Evolutionary conservation across 2,113 vertebrate genomes (phyloP), one percentile per base, ranked within the genome.

Genomic region (Synodontis membranacea): DNA sequence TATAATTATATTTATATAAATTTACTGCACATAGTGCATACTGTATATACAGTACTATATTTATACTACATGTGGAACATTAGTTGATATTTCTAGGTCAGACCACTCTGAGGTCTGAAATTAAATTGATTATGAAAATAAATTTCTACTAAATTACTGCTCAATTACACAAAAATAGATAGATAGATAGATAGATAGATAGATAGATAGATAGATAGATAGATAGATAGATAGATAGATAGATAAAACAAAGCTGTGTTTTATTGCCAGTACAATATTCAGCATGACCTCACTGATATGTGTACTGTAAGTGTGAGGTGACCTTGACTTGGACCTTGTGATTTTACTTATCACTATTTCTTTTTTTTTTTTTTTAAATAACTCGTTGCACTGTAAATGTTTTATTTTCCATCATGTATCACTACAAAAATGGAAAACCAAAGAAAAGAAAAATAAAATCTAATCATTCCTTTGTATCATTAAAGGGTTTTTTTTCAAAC

Each of bases 281-380:
- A 48, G 42, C 14, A 11, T 48, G 72, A 48, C 74, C 58, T 89
- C 14, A 50, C 52, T 66, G 78, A 76, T 74, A 25, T 11, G 46
- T 23, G 3, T 46, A 7, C 44, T 14, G 25, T n/a, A n/a, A 34
- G 14, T 5, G 34, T 82, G 78, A 82, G 79, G 58, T 84, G 82
- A 80, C 75, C 44, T 23, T 75, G 68, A 54, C 83, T 52, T 39
- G 64, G 78, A 75, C 76, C 31, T n/a, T 46, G 37, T 10, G 76
- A 34, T 82, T 66, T 34, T 54, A 46, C 8, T 3, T 6, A 52
- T 46, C 86, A 17, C 6, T 64, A 50, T 15, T 82, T 28, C 31
- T 15, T 25, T 10, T 23, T 15, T 25, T 10, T 23, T 70, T 70
- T 70, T 37, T 68, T 1, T 31, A 80, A 23, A 80, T 48, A 28